These are phyloP conservation scores for Chondrosia reniformis DNA, from an alignment of 37 sponge, comb jelly and placozoan species.

Conservation along the genomic window DNA sequence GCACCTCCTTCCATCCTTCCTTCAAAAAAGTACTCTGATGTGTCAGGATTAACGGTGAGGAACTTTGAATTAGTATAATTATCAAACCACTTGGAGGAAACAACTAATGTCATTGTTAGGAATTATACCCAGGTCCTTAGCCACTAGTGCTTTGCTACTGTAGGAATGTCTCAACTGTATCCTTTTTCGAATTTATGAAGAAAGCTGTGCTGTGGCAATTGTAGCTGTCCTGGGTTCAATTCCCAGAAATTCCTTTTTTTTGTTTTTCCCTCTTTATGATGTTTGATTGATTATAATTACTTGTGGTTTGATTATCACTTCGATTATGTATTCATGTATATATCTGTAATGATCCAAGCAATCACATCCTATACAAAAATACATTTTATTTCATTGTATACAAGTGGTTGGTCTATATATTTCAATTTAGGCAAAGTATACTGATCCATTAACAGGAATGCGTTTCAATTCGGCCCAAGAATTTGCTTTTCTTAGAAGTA, in stretches of 20 bases:
- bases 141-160: neutral
- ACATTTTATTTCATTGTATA: too few relatives aligned
- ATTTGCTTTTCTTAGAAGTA: conserved; percentile 53
- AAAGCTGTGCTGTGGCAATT: too few relatives aligned
- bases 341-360: too few relatives aligned
- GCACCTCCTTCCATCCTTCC: conserved; percentile 81
- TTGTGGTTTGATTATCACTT: neutral
- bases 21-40: conserved; percentile 76
- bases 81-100: neutral
- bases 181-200: neutral
- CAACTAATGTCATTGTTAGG: neutral
- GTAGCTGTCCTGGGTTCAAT: too few relatives aligned
- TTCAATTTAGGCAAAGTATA: conserved; percentile 65
- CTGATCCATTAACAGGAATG: conserved; percentile 69
- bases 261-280: too few relatives aligned
- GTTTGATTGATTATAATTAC: too few relatives aligned
- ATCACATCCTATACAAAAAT: too few relatives aligned
- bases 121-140: neutral
- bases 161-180: neutral
- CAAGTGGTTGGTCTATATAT: neutral
- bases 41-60: conserved; percentile 64
- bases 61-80: neutral
- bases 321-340: neutral
- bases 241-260: too few relatives aligned
- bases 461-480: conserved; percentile 54